Conservation (phyloP, 2,888 invertebrate genomes). For the Punctoribates punctum region DNA sequence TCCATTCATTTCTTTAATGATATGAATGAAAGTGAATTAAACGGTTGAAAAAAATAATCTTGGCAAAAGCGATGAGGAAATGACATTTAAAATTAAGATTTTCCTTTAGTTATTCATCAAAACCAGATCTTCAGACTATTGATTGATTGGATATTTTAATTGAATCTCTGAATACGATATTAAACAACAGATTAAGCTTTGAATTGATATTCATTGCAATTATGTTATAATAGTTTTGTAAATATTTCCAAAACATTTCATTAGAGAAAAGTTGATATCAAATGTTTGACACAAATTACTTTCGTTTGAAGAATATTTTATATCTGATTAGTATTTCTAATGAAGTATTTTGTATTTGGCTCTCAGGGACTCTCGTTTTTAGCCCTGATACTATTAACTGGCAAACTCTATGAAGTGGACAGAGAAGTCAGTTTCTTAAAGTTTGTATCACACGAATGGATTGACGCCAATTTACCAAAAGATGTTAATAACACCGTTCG, state of each 20-base stretch:
- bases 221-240: too few species aligned
- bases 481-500: constrained; percentile 14
- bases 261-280: too few species aligned
- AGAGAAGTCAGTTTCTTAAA: constrained; percentile 47
- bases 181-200: too few species aligned
- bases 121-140: not conserved
- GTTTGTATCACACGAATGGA: constrained; percentile 47
- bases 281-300: not conserved
- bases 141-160: not conserved
- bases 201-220: too few species aligned
- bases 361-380: constrained; percentile 48
- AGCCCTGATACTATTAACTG: constrained; percentile 47
- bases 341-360: not conserved
- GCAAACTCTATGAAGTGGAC: constrained; percentile 47
- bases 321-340: too few species aligned
- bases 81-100: not conserved
- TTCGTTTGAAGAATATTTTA: too few species aligned
- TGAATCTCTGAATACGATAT: not conserved
- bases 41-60: too few species aligned
- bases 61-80: not conserved
- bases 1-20: too few species aligned
- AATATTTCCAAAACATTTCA: too few species aligned
- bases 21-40: too few species aligned
- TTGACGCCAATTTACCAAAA: constrained; percentile 23
- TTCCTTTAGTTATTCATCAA: not conserved